Percentiles rank a stretch among this genome's conserved stretches.
phyloP scores from a whole-genome alignment of 2,113 vertebrate species.

The Paedocypris sp. region DNA sequence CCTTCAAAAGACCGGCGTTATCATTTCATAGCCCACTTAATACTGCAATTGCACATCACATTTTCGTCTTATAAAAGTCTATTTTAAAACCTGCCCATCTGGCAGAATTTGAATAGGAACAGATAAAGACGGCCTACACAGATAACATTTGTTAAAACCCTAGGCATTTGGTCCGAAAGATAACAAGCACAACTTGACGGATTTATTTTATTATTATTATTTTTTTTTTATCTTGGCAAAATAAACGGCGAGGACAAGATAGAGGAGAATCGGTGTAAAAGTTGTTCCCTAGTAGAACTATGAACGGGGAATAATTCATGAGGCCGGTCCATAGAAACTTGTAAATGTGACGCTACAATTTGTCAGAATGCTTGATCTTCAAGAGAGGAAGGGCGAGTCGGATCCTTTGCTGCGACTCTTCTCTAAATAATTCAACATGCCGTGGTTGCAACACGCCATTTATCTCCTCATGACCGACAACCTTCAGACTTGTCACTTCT shows the following conservation, averaged over 20 bases:
- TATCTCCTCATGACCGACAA: conserved; percentile 39
- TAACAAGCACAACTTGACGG: conserved; percentile 45
- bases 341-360: conserved; percentile 50
- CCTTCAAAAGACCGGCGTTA: conserved; percentile 30
- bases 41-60: conserved; percentile 35
- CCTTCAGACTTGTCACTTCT: conserved; percentile 32
- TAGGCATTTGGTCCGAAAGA: conserved; percentile 35
- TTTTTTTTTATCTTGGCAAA: conserved; percentile 28
- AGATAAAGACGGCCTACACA: conserved; percentile 46
- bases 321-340: conserved; percentile 35
- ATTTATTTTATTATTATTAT: too few species aligned
- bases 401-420: conserved; percentile 46
- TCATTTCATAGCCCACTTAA: conserved; percentile 38
- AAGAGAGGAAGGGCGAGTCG: conserved; percentile 50
- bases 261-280: conserved; percentile 39
- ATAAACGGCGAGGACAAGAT: conserved; percentile 20
- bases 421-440: conserved; percentile 57
- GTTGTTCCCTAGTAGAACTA: conserved; percentile 42
- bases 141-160: conserved; percentile 44
- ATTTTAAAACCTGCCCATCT: conserved; percentile 48
- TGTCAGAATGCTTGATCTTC: conserved; percentile 55
- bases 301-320: conserved; percentile 49
- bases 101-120: conserved; percentile 52
- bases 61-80: conserved; percentile 33
- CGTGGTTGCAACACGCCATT: conserved; percentile 47